Percentiles rank a stretch among this genome's conserved stretches.
These are phyloP conservation scores for Diglossa brunneiventris DNA, from an alignment of 2,113 vertebrate species.

Conservation along the genomic window DNA sequence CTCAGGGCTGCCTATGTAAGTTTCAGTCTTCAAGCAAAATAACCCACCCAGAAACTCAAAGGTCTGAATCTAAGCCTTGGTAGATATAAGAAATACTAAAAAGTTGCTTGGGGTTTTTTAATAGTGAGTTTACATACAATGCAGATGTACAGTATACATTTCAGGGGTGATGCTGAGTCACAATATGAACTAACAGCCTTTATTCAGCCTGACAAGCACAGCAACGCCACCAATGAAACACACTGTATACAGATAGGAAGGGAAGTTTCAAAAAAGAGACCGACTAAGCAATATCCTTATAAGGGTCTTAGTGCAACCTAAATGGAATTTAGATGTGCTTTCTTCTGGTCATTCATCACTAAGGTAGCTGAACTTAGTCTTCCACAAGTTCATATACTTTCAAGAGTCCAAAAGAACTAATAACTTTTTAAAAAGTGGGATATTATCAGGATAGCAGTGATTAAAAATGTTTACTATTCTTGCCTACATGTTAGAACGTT, in stretches of 20 bases:
- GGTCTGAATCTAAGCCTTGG: not conserved
- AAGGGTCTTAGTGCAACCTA: not conserved
- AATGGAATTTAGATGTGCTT: not conserved
- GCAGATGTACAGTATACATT: not conserved
- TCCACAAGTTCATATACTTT: not conserved
- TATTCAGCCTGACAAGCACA: not conserved
- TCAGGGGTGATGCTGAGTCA: not conserved
- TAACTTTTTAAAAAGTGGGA: not conserved
- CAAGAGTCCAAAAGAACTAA: not conserved
- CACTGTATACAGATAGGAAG: not conserved
- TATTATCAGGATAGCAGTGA: not conserved
- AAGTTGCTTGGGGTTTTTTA: not conserved
- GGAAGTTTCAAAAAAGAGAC: not conserved
- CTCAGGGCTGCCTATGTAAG: not conserved
- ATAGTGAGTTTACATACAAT: not conserved
- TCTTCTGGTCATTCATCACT: not conserved
- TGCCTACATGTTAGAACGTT: not conserved
- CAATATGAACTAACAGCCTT: not conserved
- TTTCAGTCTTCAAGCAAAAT: not conserved
- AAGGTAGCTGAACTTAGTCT: not conserved
- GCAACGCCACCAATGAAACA: not conserved
- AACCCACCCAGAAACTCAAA: not conserved
- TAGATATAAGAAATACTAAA: not conserved
- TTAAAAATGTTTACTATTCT: not conserved
- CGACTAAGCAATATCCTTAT: not conserved